Evolutionary conservation across 2,888 invertebrate species (phyloP), one percentile per base, ranked within the genome.

Genomic region (Dasysyrphus albostriatus): DNA sequence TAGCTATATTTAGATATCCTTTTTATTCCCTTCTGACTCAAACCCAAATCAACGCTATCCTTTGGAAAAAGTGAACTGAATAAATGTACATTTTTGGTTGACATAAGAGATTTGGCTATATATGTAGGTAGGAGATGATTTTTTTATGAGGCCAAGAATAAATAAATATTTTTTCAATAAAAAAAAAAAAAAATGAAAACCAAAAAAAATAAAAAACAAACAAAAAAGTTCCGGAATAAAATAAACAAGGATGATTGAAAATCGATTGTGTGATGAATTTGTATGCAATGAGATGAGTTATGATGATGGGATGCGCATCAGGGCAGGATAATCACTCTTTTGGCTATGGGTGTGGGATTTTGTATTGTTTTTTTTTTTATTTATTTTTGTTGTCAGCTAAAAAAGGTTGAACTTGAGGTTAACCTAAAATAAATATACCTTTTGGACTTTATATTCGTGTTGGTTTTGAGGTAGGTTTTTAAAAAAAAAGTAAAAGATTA

Each of bases 241-340:
- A 83, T 83, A 74, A 67, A 77, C 82, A 73, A 54, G 82, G 77
- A 82, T 85, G 85, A 85, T 85, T 85, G 85, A 85, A 82, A 85
- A 85, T 85, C 85, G 82, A 85, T 85, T 82, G 77, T 39, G 72
- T 82, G 85, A 85, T 85, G 77, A 85, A 85, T 85, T 82, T 74
- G 77, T 85, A 82, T 85, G 85, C 82, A 85, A 44, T 70, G 63
- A 69, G 69, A 73, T 77, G 85, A 82, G 82, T 82, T 74, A 78
- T 77, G 58, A 39, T 74, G 58, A 39, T 74, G 63, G 67, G 69
- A 69, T 32, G 19, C 32, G 39, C 37, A 75, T 42, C 34, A 34
- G 54, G 24, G 14, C 47, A 69, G 73, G 83, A 83, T 78, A 74
- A 74, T 78, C 77, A 67, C 82, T 72, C 58, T 72, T 47, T 44